A percentile compares a stretch with the other conserved stretches of the same genome.
Conservation (phyloP, 2,113 vertebrate genomes). For the Ciconia maguari region DNA sequence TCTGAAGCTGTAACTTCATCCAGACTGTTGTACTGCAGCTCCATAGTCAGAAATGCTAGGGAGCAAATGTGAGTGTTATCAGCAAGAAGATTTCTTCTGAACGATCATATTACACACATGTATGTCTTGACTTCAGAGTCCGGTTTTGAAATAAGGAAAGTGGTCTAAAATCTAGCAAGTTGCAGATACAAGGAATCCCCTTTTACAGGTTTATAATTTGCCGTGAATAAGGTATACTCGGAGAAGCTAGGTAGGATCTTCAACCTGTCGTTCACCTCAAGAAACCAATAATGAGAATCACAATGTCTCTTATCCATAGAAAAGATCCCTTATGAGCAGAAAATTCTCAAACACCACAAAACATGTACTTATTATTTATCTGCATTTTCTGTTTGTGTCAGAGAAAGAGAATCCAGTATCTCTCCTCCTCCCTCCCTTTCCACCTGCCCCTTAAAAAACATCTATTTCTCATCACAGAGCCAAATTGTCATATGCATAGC, state of each 20-base stretch:
- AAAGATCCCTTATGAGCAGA: neutral
- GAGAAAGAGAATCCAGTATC: neutral
- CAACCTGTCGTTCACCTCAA: neutral
- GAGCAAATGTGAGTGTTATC: neutral
- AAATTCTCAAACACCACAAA: neutral
- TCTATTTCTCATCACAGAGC: neutral
- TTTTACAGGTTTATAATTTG: neutral
- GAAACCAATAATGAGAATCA: neutral
- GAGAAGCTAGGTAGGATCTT: neutral
- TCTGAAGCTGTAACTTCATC: neutral
- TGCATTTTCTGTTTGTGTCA: neutral
- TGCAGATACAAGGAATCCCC: neutral
- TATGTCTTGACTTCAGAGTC: neutral
- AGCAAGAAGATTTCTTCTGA: neutral
- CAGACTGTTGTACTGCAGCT: neutral
- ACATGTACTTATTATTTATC: neutral
- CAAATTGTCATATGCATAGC: neutral
- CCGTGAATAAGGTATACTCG: neutral
- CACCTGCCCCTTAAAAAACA: neutral
- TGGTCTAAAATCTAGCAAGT: neutral
- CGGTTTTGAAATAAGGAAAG: neutral
- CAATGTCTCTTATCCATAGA: neutral
- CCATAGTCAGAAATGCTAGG: neutral
- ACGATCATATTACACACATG: neutral
- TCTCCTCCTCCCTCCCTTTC: neutral